These are phyloP conservation scores for Grammomys dolichurus DNA, from an alignment of 2,113 vertebrate genomes.

Conservation along the genomic window DNA sequence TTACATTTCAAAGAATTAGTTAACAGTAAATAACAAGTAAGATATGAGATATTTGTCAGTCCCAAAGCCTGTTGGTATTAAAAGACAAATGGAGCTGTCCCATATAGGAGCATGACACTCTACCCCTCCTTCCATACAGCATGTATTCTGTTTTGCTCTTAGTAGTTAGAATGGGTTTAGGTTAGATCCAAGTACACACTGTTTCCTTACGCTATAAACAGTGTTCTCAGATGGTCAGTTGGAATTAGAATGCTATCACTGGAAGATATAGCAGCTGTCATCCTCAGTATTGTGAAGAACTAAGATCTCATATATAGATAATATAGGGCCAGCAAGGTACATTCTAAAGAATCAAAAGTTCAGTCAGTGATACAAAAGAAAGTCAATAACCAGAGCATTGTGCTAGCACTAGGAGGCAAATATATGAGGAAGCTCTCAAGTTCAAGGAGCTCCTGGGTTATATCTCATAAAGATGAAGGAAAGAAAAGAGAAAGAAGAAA, in stretches of 20 bases:
- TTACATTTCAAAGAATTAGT: conserved; percentile 41
- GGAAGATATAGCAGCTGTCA: background rate
- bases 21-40: background rate
- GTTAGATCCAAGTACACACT: background rate
- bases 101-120: accelerated
- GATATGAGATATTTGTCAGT: background rate
- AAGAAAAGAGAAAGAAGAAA: accelerated
- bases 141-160: background rate
- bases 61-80: background rate
- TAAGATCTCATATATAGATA: background rate
- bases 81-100: background rate
- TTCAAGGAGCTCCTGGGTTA: background rate
- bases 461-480: background rate
- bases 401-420: background rate
- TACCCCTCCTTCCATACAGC: background rate
- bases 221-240: background rate
- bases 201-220: background rate
- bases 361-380: background rate
- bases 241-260: background rate
- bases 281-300: background rate
- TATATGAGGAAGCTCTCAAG: background rate
- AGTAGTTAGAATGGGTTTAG: background rate
- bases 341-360: background rate
- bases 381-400: background rate
- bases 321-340: background rate